phyloP scores from a whole-genome alignment of 1,140 invertebrate species.

The Lordiphosa clarofinis region DNA sequence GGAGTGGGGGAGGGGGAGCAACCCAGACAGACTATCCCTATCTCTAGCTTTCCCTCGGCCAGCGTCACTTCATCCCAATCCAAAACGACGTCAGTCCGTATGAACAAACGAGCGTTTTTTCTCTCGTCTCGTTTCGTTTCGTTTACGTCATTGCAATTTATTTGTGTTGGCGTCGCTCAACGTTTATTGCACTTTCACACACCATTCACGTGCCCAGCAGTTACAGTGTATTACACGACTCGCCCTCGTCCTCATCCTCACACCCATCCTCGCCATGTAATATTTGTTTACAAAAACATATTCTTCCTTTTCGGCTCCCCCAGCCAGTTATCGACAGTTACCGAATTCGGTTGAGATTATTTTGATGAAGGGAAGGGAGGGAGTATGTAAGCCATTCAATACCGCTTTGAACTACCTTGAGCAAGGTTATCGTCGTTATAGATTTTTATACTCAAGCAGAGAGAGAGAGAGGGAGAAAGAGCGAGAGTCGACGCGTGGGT shows the following conservation, averaged over 20 bases:
- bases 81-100: constrained; percentile 59
- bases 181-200: constrained; percentile 77
- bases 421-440: constrained; percentile 38
- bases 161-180: constrained; percentile 41
- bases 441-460: constrained; percentile 7
- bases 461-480: background rate
- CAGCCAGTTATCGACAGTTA: constrained; percentile 37
- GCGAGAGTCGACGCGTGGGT: constrained; percentile 4
- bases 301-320: too few relatives aligned
- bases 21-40: background rate
- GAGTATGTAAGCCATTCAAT: constrained; percentile 33
- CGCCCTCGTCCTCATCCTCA: constrained; percentile 2
- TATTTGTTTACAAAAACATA: constrained; percentile 44
- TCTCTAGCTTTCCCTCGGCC: constrained; percentile 18
- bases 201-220: constrained; percentile 67
- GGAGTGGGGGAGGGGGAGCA: too few relatives aligned
- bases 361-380: constrained; percentile 2
- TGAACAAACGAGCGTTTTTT: constrained; percentile 14
- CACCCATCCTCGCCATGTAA: constrained; percentile 24
- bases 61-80: constrained; percentile 38
- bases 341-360: constrained; percentile 29
- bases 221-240: constrained; percentile 33
- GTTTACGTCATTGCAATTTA: constrained; percentile 72
- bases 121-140: constrained; percentile 22
- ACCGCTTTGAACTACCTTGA: constrained; percentile 49